These are phyloP conservation scores for Ormyrus pomaceus DNA, from an alignment of 2,888 invertebrate genomes.

Conservation along the genomic window DNA sequence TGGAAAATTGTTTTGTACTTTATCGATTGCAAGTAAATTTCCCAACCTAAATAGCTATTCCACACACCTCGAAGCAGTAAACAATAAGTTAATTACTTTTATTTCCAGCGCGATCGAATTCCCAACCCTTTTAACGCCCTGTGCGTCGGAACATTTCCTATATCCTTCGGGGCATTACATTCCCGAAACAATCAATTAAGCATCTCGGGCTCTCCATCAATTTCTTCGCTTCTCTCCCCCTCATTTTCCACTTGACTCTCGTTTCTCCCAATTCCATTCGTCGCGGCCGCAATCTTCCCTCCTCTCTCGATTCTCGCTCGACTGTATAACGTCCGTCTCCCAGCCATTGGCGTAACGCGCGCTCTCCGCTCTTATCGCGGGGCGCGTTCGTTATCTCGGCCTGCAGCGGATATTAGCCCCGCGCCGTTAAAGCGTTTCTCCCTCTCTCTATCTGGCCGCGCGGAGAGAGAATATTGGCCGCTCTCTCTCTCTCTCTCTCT, in stretches of 20 bases:
- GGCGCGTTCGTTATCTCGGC: slow-evolving; percentile 54
- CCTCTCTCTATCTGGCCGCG: not conserved
- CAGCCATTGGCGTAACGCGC: not conserved
- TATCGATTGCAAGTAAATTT: no score
- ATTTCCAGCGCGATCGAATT: no score
- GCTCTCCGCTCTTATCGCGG: slow-evolving; percentile 47
- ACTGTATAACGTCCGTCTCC: slow-evolving; percentile 10
- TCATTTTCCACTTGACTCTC: slow-evolving; percentile 46
- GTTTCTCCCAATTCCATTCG: slow-evolving; percentile 38
- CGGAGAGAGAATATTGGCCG: slow-evolving; percentile 36
- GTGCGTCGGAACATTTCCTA: no score
- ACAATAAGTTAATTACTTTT: no score
- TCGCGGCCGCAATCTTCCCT: slow-evolving; percentile 17
- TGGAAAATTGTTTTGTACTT: no score
- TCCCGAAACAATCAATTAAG: slow-evolving; percentile 32
- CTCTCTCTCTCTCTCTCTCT: slow-evolving; percentile 7
- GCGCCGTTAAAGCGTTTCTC: slow-evolving; percentile 49
- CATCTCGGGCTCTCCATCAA: not conserved
- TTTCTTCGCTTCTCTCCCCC: not conserved
- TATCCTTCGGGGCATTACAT: no score
- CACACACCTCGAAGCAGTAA: no score
- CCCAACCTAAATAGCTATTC: no score
- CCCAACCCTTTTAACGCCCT: no score
- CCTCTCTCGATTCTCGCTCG: slow-evolving; percentile 32
- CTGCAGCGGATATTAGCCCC: slow-evolving; percentile 51